Percentiles rank a stretch among this genome's conserved stretches.
Evolutionary conservation across 2,888 invertebrate species (phyloP).

Genomic region (Cantharis rustica): DNA sequence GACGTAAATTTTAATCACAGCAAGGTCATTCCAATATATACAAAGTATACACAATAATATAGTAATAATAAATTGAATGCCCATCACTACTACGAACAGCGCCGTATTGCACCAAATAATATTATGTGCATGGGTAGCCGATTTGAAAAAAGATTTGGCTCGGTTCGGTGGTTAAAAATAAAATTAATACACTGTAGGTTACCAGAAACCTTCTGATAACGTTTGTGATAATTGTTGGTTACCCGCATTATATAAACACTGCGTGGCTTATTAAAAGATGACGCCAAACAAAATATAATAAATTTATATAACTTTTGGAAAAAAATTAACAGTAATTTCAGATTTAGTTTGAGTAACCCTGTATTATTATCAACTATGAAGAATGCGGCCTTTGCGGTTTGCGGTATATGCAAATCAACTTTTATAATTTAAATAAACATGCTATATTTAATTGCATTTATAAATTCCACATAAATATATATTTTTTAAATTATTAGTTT

Average conservation of each 20-base stretch:
- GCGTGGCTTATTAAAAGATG: background rate
- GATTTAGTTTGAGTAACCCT: background rate
- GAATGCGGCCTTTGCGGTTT: background rate
- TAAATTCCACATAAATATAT: background rate
- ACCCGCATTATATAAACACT: background rate
- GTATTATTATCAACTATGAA: background rate
- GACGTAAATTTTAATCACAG: slow-evolving; percentile 9
- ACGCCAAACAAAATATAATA: background rate
- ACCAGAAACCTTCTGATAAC: background rate
- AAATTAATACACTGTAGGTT: background rate
- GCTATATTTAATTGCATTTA: background rate
- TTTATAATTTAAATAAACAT: background rate
- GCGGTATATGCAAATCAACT: background rate
- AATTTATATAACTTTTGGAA: background rate
- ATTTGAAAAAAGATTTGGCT: background rate
- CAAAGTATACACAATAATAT: too few relatives aligned
- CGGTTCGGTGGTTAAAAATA: background rate
- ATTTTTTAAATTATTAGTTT: background rate
- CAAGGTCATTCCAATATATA: slow-evolving; percentile 39
- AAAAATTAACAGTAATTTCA: background rate
- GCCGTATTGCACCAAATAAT: slow-evolving; percentile 5
- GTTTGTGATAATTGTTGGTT: background rate
- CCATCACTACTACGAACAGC: slow-evolving; percentile 23
- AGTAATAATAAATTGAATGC: slow-evolving; percentile 37
- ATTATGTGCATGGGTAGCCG: background rate